Percentiles rank a stretch among this genome's conserved stretches.
Conservation (phyloP, 2,888 invertebrate species). For the Lypha dubia region DNA sequence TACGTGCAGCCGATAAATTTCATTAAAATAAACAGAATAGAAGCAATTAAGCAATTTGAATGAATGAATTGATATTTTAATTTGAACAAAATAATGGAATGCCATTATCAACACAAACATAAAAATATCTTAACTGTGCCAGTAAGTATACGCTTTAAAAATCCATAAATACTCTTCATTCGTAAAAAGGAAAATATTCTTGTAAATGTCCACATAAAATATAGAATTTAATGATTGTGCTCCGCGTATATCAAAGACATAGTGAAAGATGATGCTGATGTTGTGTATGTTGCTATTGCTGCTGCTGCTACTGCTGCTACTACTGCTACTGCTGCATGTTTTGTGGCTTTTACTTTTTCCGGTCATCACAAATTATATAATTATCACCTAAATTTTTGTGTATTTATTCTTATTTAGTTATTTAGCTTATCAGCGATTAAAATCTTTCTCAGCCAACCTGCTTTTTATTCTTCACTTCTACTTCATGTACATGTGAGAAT, state of each 20-base stretch:
- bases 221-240: slow-evolving; percentile 48
- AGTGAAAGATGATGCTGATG: neutral
- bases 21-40: neutral
- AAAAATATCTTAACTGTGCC: slow-evolving; percentile 44
- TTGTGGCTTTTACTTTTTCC: slow-evolving; percentile 75
- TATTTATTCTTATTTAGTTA: slow-evolving; percentile 41
- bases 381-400: slow-evolving; percentile 80
- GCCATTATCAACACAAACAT: slow-evolving; percentile 37
- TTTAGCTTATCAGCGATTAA: slow-evolving; percentile 78
- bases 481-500: slow-evolving; percentile 27
- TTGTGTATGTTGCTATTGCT: neutral
- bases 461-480: slow-evolving; percentile 51
- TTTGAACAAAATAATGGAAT: slow-evolving; percentile 52
- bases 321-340: slow-evolving; percentile 3
- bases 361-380: slow-evolving; percentile 82
- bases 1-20: neutral
- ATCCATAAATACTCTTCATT: slow-evolving; percentile 38
- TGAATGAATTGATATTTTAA: slow-evolving; percentile 33
- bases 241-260: too few species aligned
- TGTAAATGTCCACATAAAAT: slow-evolving; percentile 59
- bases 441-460: slow-evolving; percentile 76
- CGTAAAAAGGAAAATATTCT: slow-evolving; percentile 37
- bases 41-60: neutral
- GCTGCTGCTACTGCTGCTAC: neutral
- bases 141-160: slow-evolving; percentile 50